Evolutionary conservation across 2,113 vertebrate genomes (phyloP).

Genomic region (Heterochromis multidens): DNA sequence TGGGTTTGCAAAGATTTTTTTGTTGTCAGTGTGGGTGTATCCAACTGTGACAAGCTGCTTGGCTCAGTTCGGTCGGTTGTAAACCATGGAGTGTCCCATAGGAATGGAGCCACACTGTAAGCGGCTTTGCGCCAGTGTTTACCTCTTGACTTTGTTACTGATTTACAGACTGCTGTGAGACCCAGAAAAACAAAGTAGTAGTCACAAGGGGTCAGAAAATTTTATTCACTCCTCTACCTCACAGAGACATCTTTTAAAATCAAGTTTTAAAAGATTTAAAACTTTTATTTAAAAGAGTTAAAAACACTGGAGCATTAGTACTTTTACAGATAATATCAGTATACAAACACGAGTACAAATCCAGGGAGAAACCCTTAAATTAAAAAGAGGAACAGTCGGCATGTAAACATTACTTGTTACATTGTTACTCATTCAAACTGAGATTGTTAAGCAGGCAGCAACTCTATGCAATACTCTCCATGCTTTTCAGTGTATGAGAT

Average conservation of each 20-base stretch:
- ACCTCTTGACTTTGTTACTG: constrained; percentile 57
- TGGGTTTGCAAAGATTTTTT: constrained; percentile 70
- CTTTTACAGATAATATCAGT: background rate
- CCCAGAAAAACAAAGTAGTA: constrained; percentile 51
- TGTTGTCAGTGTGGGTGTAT: constrained; percentile 74
- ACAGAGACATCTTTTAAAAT: background rate
- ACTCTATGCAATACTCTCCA: background rate
- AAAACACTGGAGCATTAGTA: background rate
- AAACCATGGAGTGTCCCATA: constrained; percentile 70
- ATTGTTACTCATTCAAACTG: background rate
- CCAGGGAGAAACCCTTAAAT: background rate
- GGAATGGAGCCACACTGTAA: constrained; percentile 50
- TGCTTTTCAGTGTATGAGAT: background rate
- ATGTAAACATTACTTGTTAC: background rate
- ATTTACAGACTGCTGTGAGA: constrained; percentile 48
- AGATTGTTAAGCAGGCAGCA: background rate
- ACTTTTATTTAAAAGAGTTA: background rate
- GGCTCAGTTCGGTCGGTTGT: constrained; percentile 37
- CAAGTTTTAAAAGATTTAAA: constrained; percentile 1
- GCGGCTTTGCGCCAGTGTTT: constrained; percentile 38
- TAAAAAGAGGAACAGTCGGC: background rate
- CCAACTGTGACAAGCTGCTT: constrained; percentile 77
- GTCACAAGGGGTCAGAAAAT: constrained; percentile 26
- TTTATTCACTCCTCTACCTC: constrained; percentile 4
- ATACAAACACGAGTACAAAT: background rate